Percentiles rank a stretch among this genome's conserved stretches.
These are phyloP conservation scores for Anas platyrhynchos DNA, from an alignment of 2,113 vertebrate species.

Conservation along the genomic window DNA sequence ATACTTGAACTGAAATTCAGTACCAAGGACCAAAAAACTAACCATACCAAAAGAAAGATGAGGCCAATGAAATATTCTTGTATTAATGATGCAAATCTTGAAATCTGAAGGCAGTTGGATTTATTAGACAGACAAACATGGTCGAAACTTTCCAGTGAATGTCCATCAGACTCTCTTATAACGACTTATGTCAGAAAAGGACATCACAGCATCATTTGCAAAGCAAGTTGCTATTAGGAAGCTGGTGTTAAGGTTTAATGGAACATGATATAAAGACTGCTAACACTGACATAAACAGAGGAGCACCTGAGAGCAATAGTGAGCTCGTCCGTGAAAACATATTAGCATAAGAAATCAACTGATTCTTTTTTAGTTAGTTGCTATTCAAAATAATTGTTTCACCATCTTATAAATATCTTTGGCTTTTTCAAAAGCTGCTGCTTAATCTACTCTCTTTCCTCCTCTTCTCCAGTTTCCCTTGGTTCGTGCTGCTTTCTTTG, in stretches of 20 bases:
- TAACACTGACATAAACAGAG: not conserved
- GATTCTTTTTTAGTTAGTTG: not conserved
- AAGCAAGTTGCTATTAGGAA: not conserved
- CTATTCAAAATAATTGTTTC: not conserved
- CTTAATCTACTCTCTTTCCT: not conserved
- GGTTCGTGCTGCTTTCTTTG: not conserved
- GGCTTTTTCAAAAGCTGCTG: not conserved
- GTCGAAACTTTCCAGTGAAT: not conserved
- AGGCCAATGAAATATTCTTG: not conserved
- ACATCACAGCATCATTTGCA: not conserved
- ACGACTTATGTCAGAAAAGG: not conserved
- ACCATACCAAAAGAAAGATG: not conserved
- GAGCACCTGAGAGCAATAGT: not conserved
- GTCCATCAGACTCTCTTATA: not conserved
- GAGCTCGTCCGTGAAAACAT: not conserved
- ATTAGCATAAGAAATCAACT: not conserved
- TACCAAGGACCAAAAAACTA: not conserved
- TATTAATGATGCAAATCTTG: not conserved
- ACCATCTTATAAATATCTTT: not conserved
- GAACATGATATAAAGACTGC: fast-evolving
- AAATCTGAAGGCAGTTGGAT: not conserved
- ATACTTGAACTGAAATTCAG: not conserved
- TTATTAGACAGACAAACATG: not conserved
- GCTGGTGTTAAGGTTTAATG: not conserved
- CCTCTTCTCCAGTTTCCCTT: not conserved